Evolutionary conservation across 1,140 invertebrate genomes (phyloP), one percentile per base, ranked within the genome.

Genomic region (Babylonia areolata): DNA sequence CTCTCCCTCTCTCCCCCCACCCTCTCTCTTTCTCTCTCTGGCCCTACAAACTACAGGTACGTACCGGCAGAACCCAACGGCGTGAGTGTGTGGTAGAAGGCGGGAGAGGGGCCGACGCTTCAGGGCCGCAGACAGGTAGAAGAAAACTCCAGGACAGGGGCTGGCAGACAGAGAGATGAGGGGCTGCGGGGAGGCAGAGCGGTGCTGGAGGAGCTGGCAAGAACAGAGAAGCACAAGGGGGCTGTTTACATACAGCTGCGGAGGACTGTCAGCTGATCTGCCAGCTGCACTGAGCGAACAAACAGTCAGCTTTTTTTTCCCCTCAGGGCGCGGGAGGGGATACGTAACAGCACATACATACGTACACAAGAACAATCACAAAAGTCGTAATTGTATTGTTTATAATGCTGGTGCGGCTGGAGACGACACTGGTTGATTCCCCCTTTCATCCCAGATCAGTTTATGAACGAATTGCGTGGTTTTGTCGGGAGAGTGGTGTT

Each of bases 271-370:
- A 80, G 78, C 78, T 80, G 78, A 80, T 80, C 46, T 58, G 78
- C 78, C 78, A 80, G 78, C 78, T 80, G 78, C 51, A 42, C 78
- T 80, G 78, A 80, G 78, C 78, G n/a, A 80, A 35, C 78, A 64
- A 64, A 64, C 58, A 64, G 78, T 28, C 78, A 80, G 78, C 58
- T 17, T 9, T 51, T 17, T 51, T 17, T 17, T 12, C 46, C 17
- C 17, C 46, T n/a, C n/a, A n/a, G n/a, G n/a, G n/a, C n/a, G n/a
- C n/a, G n/a, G 46, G 46, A 51, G 46, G 17, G 46, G 46, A 51
- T 12, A 51, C 17, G 46, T 51, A 51, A 51, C 46, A 51, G 17
- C 46, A 51, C 46, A 51, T 17, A 51, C 46, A 51, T 17, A 51
- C 46, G 17, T 17, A 51, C 46, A 51, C 46, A 51, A 9, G 17